phyloP scores from a whole-genome alignment of 2,797 vertebrate genomes.

The Callimico goeldii region DNA sequence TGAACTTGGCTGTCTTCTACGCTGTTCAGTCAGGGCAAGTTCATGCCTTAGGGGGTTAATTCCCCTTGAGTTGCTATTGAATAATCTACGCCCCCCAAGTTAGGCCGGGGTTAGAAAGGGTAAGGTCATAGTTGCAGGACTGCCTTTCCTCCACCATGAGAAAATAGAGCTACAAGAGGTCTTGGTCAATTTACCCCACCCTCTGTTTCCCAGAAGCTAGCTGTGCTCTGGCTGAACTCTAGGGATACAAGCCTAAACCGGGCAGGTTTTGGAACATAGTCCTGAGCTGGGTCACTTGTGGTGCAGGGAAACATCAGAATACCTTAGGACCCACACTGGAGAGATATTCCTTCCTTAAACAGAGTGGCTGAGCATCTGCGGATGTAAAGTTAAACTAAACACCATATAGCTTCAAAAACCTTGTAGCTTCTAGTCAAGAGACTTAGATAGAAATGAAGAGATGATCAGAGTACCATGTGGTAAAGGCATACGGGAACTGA shows the following conservation, averaged over 20 bases:
- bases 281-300: background rate
- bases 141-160: background rate
- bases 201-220: conserved; percentile 8
- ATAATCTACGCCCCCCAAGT: background rate
- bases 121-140: background rate
- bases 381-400: conserved; percentile 3
- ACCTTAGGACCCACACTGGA: background rate
- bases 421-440: background rate
- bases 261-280: background rate
- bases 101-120: background rate
- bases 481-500: background rate
- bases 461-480: background rate
- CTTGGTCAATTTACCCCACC: background rate
- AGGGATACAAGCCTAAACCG: background rate
- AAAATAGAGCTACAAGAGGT: background rate
- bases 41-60: background rate
- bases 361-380: background rate
- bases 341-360: conserved; percentile 18
- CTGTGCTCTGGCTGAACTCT: conserved; percentile 13
- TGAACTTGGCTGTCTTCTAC: background rate
- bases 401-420: background rate
- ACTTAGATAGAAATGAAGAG: background rate
- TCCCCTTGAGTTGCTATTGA: background rate
- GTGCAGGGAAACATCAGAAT: background rate
- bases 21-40: background rate